Conservation (phyloP, 1,140 invertebrate genomes). For the Musca domestica region DNA sequence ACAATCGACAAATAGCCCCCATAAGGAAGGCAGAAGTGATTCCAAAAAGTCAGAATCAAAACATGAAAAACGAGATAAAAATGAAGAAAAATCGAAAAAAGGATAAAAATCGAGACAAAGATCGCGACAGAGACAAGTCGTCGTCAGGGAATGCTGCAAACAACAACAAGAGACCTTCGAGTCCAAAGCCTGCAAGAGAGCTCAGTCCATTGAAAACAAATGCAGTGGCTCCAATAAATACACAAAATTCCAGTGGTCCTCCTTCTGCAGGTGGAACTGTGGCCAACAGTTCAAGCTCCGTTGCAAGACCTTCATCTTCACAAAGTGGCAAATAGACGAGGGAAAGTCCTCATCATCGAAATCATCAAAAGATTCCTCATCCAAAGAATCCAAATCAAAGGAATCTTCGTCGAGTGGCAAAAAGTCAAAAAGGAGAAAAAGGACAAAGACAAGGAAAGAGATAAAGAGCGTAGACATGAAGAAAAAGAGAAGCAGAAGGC, state of each 20-base stretch:
- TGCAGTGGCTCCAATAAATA: not conserved
- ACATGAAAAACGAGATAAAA: conserved; percentile 59
- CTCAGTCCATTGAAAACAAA: conserved; percentile 32
- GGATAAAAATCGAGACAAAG: conserved; percentile 61
- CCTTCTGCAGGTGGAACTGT: not conserved
- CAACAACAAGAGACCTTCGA: conserved; percentile 18
- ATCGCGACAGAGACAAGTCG: conserved; percentile 61
- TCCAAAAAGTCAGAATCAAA: conserved; percentile 56
- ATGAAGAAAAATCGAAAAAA: conserved; percentile 67
- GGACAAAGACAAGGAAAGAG: conserved; percentile 48
- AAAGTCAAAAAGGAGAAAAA: conserved; percentile 57
- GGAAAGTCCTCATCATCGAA: conserved; percentile 19
- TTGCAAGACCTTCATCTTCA: conserved; percentile 23
- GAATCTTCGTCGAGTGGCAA: conserved; percentile 55
- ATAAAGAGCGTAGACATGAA: conserved; percentile 54
- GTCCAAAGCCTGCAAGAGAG: conserved; percentile 33
- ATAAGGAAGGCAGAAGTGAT: conserved; percentile 55
- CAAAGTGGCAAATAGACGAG: conserved; percentile 22
- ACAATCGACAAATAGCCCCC: conserved; percentile 56
- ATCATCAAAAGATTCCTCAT: conserved; percentile 18
- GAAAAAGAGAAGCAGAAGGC: conserved; percentile 42
- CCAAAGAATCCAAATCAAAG: conserved; percentile 23
- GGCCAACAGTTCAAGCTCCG: conserved; percentile 27
- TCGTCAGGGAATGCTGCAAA: not conserved
- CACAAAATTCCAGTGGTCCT: not conserved